phyloP scores from a whole-genome alignment of 2,888 invertebrate species.

The Troilus luridus region DNA sequence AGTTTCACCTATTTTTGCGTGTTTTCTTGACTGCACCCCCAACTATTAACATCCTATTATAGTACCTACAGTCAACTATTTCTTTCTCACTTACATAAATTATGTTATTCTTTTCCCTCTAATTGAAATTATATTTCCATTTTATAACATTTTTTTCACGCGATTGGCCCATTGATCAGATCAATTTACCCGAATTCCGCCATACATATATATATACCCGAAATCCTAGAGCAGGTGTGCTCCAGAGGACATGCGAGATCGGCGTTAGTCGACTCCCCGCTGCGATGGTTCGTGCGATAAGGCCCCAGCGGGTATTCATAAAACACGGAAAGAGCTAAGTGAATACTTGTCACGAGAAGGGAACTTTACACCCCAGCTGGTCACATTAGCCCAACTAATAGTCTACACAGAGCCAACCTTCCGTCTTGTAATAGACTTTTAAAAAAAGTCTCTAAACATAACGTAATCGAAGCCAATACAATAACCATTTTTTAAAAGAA shows the following conservation, averaged over 20 bases:
- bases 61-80: too few relatives aligned
- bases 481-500: too few relatives aligned
- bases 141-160: not conserved
- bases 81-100: too few relatives aligned
- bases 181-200: not conserved
- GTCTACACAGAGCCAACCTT: not conserved
- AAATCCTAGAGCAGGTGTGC: not conserved
- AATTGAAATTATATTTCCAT: too few relatives aligned
- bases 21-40: too few relatives aligned
- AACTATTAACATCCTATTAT: too few relatives aligned
- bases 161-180: not conserved
- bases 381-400: constrained; percentile 42
- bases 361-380: constrained; percentile 17
- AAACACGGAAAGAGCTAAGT: constrained; percentile 38
- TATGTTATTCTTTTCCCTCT: too few relatives aligned
- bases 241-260: constrained; percentile 6
- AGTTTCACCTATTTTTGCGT: too few relatives aligned
- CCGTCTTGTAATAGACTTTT: not conserved
- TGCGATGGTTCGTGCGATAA: constrained; percentile 43
- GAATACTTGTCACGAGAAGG: constrained; percentile 45
- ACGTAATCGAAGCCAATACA: too few relatives aligned
- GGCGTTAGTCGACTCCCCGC: constrained; percentile 11
- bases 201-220: not conserved
- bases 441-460: too few relatives aligned
- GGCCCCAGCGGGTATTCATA: constrained; percentile 9